These are phyloP conservation scores for Elysia chlorotica DNA, from an alignment of 1,140 invertebrate species.

Conservation along the genomic window DNA sequence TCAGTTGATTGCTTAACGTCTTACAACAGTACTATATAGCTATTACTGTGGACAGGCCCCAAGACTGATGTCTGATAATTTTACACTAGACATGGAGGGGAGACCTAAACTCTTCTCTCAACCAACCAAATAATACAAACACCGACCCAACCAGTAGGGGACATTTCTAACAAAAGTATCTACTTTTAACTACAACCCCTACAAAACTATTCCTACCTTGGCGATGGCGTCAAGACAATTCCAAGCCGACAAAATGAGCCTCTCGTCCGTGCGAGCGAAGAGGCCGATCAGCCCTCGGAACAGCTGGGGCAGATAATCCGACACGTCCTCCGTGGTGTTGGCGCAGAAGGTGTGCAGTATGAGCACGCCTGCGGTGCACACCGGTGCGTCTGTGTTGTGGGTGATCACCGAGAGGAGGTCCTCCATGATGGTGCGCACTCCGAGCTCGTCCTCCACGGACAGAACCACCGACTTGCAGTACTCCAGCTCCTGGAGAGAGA, in stretches of 20 bases:
- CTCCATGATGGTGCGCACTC: conserved; percentile 86
- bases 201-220: no score
- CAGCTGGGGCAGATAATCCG: conserved; percentile 82
- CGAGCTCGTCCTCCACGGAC: conserved; percentile 80
- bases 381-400: conserved; percentile 24
- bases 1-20: no score
- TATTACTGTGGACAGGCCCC: no score
- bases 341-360: conserved; percentile 88
- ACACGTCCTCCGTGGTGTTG: conserved; percentile 83
- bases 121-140: no score
- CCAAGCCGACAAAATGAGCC: conserved; percentile 84
- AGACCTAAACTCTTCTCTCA: no score
- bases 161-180: no score
- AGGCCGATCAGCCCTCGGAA: conserved; percentile 85
- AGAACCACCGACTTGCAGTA: conserved; percentile 93
- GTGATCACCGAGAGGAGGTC: conserved; percentile 70
- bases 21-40: no score
- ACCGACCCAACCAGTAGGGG: no score
- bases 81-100: no score
- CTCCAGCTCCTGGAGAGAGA: conserved; percentile 73
- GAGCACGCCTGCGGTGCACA: conserved; percentile 73
- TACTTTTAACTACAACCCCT: no score
- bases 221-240: conserved; percentile 89
- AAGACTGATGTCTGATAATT: no score
- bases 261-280: conserved; percentile 80